Base-by-base conservation (phyloP, 1,140 invertebrate species). In the Triops cancriformis region DNA sequence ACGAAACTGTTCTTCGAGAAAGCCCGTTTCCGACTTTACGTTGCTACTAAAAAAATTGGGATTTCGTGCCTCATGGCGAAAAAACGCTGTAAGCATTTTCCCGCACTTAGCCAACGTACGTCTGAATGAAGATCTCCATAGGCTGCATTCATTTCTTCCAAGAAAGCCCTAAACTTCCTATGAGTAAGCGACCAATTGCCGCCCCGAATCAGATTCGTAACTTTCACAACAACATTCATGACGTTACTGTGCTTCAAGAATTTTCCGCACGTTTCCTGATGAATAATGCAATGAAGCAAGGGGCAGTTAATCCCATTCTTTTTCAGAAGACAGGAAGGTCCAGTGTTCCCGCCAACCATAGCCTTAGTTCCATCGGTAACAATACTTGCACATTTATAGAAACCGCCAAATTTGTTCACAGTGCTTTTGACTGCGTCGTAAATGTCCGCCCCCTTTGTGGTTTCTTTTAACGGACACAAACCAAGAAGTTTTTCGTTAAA, bases 31-130 rank as follows among this genome's bases (percentile, higher is more conserved):
- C 37, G 77, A 43, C 72, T 41, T 18, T 72, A 75, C 31, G 26
- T 51, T 72, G 41, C 41, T 2, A 23, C 64, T 7, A 11, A 45
- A 43, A 28, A 78, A 75, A 28, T 0, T 72, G 73, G 77, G 18
- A 78, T 78, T 78, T 78, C 77, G 45, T 78, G 74, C 41, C 74
- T 42, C 41, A 78, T 51, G 45, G 28, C 74, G 75, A 78, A 78
- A 43, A 78, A 78, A 9, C 0, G 0, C 27, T 78, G n/a, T 26
- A 78, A 37, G 51, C 0, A 78, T 28, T 78, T 78, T 64, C 77
- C 77, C n/a, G 73, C 73, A 78, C 74, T 76, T 37, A 78, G 31
- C 77, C 77, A 78, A 28, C 77, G 74, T 28, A 78, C 74, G 28
- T 76, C 73, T 37, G 74, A 75, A 45, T 75, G 75, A 51, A 78